Conservation (phyloP, 2,888 invertebrate species). For the Pharmacophagus antenor region DNA sequence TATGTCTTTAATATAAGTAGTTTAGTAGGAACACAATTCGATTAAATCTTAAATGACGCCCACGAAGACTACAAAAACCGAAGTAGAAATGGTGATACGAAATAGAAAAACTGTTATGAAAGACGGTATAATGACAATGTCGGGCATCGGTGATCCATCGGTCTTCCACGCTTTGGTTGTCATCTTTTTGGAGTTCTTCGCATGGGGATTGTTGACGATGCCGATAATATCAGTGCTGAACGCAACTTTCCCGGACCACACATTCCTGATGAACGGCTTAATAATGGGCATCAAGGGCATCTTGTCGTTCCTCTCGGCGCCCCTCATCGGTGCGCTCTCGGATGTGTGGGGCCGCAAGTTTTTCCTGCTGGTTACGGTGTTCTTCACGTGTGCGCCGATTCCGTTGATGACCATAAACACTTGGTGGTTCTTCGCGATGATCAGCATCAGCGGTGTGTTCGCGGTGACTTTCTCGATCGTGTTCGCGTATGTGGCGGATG, state of each 20-base stretch:
- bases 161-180: conserved; percentile 99
- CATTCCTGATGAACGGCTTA: conserved; percentile 99
- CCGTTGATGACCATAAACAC: conserved; percentile 99
- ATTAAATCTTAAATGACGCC: conserved; percentile 83
- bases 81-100: conserved; percentile 92
- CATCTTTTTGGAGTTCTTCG: conserved; percentile 99
- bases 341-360: conserved; percentile 99
- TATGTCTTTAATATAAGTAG: conserved; percentile 72
- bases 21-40: conserved; percentile 58
- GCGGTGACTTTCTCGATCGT: conserved; percentile 99
- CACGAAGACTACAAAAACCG: conserved; percentile 89
- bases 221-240: conserved; percentile 97
- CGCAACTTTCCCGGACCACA: conserved; percentile 98
- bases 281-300: conserved; percentile 99
- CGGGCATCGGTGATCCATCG: conserved; percentile 95
- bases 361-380: conserved; percentile 97
- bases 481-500: conserved; percentile 99
- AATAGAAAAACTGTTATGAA: conserved; percentile 92
- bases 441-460: conserved; percentile 98
- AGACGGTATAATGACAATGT: conserved; percentile 93
- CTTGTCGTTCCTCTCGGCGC: conserved; percentile 98
- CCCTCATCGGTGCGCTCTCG: conserved; percentile 97
- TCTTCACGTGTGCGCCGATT: conserved; percentile 99
- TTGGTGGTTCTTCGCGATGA: conserved; percentile 99
- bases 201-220: conserved; percentile 99